Base-by-base conservation (phyloP, 2,113 vertebrate genomes). In the Phalacrocorax carbo region DNA sequence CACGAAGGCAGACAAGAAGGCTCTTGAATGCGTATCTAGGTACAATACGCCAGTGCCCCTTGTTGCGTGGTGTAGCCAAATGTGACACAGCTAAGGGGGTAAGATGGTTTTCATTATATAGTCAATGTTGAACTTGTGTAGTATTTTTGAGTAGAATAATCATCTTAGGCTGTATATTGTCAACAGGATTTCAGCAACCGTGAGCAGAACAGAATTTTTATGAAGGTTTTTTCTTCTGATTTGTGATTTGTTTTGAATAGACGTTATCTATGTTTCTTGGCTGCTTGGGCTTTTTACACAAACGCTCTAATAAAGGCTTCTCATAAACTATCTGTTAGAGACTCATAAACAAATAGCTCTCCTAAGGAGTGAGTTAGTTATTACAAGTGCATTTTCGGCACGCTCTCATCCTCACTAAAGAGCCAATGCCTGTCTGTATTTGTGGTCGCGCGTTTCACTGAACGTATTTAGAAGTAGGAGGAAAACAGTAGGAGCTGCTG, bases 1-100 rank as follows among this genome's bases (percentile, higher is more conserved):
- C 23, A 4, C 15, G 36, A 70, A n/a, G 1, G 5, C 17, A 9
- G 11, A 8, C 21, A 22, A 29, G 60, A 81, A 3, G 0, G 0
- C 57, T 79, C 57, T 27, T 69, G 73, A 58, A 66, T 88, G 66
- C 57, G 3, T 48, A 5, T 64, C 16, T 32, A 27, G 27, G 49
- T 77, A 57, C 71, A 86, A 52, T 20, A 19, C 64, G 49, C 70
- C 58, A 3, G 10, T 62, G 44, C 36, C 82, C 61, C 34, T 65
- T 40, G 48, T 44, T 6, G 0, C 32, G 64, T 42, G 13, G 52
- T 1, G 22, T 13, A 52, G 62, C 26, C 61, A 69, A 58, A 70
- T 52, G 49, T 92, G 71, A 26, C 66, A 22, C 23, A 69, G 71
- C 42, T 75, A 29, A 71, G 58, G 54, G 91, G 29, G 4, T 40